These are phyloP conservation scores for Poicephalus meyeri DNA, from an alignment of 2,113 vertebrate species.

Conservation along the genomic window DNA sequence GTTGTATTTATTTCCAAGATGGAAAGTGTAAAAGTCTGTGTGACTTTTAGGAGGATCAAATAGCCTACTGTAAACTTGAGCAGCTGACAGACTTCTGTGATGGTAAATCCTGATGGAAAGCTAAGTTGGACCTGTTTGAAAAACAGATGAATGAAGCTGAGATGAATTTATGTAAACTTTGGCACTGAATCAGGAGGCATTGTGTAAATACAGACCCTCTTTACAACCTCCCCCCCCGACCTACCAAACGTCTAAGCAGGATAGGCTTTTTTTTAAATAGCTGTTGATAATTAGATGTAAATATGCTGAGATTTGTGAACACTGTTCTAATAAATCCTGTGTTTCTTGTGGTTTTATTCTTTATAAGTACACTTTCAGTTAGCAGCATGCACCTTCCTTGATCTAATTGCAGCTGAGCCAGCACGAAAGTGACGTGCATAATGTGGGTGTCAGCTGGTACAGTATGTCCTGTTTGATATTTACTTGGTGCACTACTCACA, in stretches of 20 bases:
- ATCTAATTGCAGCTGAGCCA: slow-evolving; percentile 24
- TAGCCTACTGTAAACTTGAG: neutral
- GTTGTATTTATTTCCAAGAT: neutral
- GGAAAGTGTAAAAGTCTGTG: neutral
- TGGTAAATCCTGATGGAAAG: neutral
- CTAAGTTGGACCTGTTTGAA: neutral
- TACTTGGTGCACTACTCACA: neutral
- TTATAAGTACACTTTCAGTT: neutral
- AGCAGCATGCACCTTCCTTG: neutral
- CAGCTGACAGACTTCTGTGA: neutral
- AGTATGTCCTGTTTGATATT: slow-evolving; percentile 26
- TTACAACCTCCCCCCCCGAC: too few species aligned
- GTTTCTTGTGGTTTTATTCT: neutral
- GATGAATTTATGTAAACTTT: neutral
- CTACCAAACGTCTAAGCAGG: neutral
- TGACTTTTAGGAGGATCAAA: neutral
- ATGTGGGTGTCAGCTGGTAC: slow-evolving; percentile 16
- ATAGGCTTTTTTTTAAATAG: neutral
- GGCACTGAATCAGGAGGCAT: neutral
- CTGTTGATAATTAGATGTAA: neutral
- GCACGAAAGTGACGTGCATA: neutral
- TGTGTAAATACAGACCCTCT: neutral
- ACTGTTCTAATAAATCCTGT: neutral
- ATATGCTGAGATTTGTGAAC: neutral
- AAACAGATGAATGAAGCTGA: neutral